Base-by-base conservation (phyloP, 1,140 invertebrate genomes). In the Papilio aristodemus region DNA sequence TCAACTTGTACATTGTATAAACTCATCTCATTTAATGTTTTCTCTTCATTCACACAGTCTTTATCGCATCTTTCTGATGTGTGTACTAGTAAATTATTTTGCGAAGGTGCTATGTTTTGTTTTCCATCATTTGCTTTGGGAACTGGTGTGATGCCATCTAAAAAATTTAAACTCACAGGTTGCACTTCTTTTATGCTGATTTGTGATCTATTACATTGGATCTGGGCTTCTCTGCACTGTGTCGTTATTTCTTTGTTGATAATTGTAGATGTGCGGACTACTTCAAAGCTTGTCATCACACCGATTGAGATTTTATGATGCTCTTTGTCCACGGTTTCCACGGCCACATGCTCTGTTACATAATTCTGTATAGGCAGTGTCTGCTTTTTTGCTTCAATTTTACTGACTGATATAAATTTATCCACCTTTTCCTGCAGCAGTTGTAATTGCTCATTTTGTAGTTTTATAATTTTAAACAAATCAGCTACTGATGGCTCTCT, bases 221-320 rank as follows among this genome's bases (percentile, higher is more conserved):
- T 84, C 63, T 90, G 87, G 64, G 87, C 78, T 39, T 89, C 83
- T 73, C 63, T 66, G 32, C 72, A 84, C 71, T 76, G 79, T 68
- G 84, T 84, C 11, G 85, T 50, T 27, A 87, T 71, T 79, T 90
- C 86, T 67, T 91, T 90, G 74, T 92, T 89, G 8, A 80, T 91
- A 39, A 82, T 84, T 73, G 80, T 93, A 50, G 84, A 92, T 71
- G 90, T 92, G 68, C 94, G 86, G 2, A 93, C 93, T 70, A 95
- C 92, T 86, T 95, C 94, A 86, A 95, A 94, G 85, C 94, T 95
- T 3, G 94, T 95, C 93, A 94, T 95, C 9, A 95, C 93, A 70
- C 94, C 94, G 71, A 95, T 94, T 0, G 94, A 94, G 73, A 95
- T 94, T 76, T 95, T 94, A 32, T 93, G 91, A 67, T 92, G 91